Base-by-base conservation (phyloP, 1,140 invertebrate genomes). In the Platorchestia sp. region DNA sequence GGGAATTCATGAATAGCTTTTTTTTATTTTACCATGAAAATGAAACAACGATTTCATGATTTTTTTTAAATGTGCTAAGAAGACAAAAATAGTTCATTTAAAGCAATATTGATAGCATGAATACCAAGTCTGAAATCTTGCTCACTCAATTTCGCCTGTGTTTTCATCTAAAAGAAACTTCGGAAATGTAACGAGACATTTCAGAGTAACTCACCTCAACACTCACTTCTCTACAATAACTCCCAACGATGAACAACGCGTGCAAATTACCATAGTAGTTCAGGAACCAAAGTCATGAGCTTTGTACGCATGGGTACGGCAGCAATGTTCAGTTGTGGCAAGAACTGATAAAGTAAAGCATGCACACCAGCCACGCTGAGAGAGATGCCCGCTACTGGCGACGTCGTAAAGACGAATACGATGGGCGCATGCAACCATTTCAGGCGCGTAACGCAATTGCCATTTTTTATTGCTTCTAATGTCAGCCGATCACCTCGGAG, bases 321-420 rank as follows among this genome's bases (percentile, higher is more conserved):
- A 75, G 14, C 59, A 75, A 75, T 75, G 14, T 10, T 3, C 59
- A 22, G 59, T 75, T 75, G 14, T 75, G 59, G 59, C 14, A 10
- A 10, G 27, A 75, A 75, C 59, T 10, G 59, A 75, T 36, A 75
- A 10, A 75, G 59, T 75, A 75, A 75, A 75, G 27, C 59, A 75
- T 75, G 59, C 59, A 27, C 59, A 27, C 36, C 27, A 22, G 59
- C 59, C 59, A 75, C 36, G 59, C 59, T 75, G 36, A 75, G 59
- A 10, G 59, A 36, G 59, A 75, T 75, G 59, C 59, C 59, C 59
- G 36, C 14, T 75, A 22, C 59, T 75, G 59, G 59, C 27, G 36
- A 27, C 59, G 87, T 89, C 87, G 87, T 89, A 42, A 89, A 89
- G 59, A 75, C 14, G 59, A 75, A 89, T 89, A 89, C 43, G 87